Percentiles rank a stretch among this genome's conserved stretches.
phyloP scores from a whole-genome alignment of 2,797 vertebrate genomes.

The Pseudochromis fuscus region DNA sequence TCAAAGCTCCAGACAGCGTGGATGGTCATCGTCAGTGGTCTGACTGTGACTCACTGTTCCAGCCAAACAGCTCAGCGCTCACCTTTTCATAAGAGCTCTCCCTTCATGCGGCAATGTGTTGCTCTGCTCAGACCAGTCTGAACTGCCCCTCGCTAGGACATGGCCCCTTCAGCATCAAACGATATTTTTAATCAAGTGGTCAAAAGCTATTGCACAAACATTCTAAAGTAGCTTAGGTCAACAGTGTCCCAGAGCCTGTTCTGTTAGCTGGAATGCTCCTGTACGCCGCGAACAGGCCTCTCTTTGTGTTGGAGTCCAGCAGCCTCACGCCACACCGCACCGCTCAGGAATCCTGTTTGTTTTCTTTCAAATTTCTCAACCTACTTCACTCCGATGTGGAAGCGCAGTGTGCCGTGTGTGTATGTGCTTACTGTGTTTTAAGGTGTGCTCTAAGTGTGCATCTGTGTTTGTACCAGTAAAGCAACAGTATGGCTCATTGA shows the following conservation, averaged over 20 bases:
- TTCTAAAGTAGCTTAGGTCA: slow-evolving; percentile 87
- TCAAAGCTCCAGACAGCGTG: slow-evolving; percentile 19
- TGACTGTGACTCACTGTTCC: slow-evolving; percentile 50
- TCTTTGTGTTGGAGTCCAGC: slow-evolving; percentile 79
- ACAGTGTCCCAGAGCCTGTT: slow-evolving; percentile 82
- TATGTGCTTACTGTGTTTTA: slow-evolving; percentile 36
- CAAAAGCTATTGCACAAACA: slow-evolving; percentile 85
- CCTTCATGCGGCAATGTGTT: slow-evolving; percentile 60
- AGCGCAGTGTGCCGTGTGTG: slow-evolving; percentile 54
- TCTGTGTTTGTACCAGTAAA: slow-evolving; percentile 62
- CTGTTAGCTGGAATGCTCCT: slow-evolving; percentile 80
- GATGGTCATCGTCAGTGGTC: slow-evolving; percentile 38
- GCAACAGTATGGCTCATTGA: slow-evolving; percentile 79
- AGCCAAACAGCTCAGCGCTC: slow-evolving; percentile 37
- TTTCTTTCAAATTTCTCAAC: slow-evolving; percentile 83
- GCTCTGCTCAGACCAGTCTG: slow-evolving; percentile 80
- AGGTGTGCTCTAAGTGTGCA: slow-evolving; percentile 61
- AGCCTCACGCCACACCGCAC: slow-evolving; percentile 79
- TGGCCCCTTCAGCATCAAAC: slow-evolving; percentile 79
- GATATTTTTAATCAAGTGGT: slow-evolving; percentile 86
- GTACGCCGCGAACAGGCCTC: slow-evolving; percentile 72
- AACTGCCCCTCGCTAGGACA: slow-evolving; percentile 77
- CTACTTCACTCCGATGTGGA: slow-evolving; percentile 69
- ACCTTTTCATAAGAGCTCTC: slow-evolving; percentile 57
- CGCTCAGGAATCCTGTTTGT: slow-evolving; percentile 84